Evolutionary conservation across 2,888 invertebrate species (phyloP), one percentile per base, ranked within the genome.

Genomic region (Xiphydria camelus): DNA sequence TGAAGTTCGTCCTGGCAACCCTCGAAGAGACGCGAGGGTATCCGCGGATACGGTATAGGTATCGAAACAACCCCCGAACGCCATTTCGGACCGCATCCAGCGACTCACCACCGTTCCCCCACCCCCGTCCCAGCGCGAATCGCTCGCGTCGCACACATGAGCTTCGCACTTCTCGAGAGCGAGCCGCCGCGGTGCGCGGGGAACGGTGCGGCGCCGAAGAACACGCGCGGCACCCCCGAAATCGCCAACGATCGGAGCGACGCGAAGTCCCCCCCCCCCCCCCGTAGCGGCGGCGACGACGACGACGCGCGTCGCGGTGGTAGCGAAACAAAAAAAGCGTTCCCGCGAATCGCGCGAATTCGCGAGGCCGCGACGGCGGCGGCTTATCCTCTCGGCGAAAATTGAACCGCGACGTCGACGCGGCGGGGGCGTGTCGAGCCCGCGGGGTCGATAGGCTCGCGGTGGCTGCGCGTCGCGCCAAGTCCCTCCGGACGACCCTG

Each of bases 391-490:
- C 14, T 18, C n/a, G 6, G 6, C 46, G 41, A 48, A 48, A 26
- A 25, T 10, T 9, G 31, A n/a, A 10, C 14, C 15, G 10, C 26
- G 31, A 23, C 33, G 18, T 23, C 19, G 15, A 39, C 41, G 31
- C 22, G n/a, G n/a, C 45, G 38, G n/a, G 10, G 25, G 45, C 38
- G 51, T 17, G 36, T 25, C 26, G 39, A 39, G 25, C 26, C 10
- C 6, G 19, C 18, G 19, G 32, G 32, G 32, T 40, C 21, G 45
- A 15, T 6, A 25, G 10, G 25, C 31, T 34, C 20, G 35, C 43
- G 45, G 51, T 43, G 52, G 52, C 49, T 53, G 57, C 49, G 53
- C 55, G 55, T 47, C 53, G 52, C 52, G n/a, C n/a, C n/a, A n/a
- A n/a, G n/a, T n/a, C n/a, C n/a, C n/a, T n/a, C n/a, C n/a, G n/a